Conservation (phyloP, 2,113 vertebrate genomes). For the Onychostoma macrolepis region DNA sequence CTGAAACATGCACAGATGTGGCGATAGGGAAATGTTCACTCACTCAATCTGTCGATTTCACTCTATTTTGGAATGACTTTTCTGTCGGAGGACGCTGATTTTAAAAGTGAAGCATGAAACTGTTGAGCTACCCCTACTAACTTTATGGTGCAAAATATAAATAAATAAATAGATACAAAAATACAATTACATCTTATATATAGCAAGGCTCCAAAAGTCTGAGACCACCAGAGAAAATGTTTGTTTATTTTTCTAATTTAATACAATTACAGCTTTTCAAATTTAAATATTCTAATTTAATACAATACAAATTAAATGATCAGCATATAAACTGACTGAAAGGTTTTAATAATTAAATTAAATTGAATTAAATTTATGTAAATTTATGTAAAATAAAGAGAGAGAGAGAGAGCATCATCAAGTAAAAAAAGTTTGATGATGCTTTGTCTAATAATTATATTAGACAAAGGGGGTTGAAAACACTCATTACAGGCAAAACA, state of each 20-base stretch:
- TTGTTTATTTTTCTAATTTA: not conserved
- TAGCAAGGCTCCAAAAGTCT: not conserved
- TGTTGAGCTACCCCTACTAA: not conserved
- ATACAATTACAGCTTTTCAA: too few species aligned
- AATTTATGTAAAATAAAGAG: not conserved
- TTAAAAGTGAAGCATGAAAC: not conserved
- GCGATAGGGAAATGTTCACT: constrained; percentile 43
- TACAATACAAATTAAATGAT: not conserved
- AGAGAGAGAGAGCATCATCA: too few species aligned
- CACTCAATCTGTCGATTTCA: constrained; percentile 24
- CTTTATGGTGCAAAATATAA: not conserved
- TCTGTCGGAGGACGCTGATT: not conserved
- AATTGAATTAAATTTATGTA: not conserved
- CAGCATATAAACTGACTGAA: not conserved
- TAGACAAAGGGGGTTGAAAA: not conserved
- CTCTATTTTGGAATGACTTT: not conserved
- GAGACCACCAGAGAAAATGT: not conserved
- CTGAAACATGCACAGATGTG: constrained; percentile 13
- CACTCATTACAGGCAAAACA: not conserved
- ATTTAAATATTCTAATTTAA: not conserved
- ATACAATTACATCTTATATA: not conserved
- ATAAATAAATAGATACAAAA: not conserved
- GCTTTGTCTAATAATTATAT: not conserved
- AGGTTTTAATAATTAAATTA: not conserved
- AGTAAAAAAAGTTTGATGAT: too few species aligned